Conservation (phyloP, 1,140 invertebrate genomes). For the Dinothrombium tinctorium region DNA sequence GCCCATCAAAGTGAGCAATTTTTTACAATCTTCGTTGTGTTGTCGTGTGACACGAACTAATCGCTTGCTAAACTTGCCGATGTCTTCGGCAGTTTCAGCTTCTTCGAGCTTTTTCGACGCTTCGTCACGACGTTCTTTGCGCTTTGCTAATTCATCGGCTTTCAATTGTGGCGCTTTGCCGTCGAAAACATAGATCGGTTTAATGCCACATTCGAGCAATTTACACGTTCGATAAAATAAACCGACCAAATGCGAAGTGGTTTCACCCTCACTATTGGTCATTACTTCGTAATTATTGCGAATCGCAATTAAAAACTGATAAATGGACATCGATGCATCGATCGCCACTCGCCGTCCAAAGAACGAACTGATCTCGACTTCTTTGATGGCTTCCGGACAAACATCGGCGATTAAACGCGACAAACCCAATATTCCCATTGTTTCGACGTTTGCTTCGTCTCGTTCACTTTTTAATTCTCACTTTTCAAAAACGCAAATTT, state of each 20-base stretch:
- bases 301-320: slow-evolving; percentile 97
- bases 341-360: slow-evolving; percentile 94
- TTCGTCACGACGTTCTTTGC: slow-evolving; percentile 66
- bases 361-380: slow-evolving; percentile 89
- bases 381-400: slow-evolving; percentile 70
- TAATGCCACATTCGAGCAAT: slow-evolving; percentile 89
- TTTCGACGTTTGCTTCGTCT: no score
- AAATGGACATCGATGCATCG: slow-evolving; percentile 96
- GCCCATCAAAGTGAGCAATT: slow-evolving; percentile 76
- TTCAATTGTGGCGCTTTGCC: slow-evolving; percentile 88
- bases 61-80: slow-evolving; percentile 80
- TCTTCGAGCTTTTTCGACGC: slow-evolving; percentile 74
- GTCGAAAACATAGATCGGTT: slow-evolving; percentile 98
- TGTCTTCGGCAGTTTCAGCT: slow-evolving; percentile 55
- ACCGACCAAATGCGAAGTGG: slow-evolving; percentile 31
- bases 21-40: slow-evolving; percentile 71
- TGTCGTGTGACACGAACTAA: slow-evolving; percentile 79
- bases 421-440: slow-evolving; percentile 97
- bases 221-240: slow-evolving; percentile 51
- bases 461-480: no score
- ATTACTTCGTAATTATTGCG: slow-evolving; percentile 66
- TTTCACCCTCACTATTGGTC: slow-evolving; percentile 78
- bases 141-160: slow-evolving; percentile 54
- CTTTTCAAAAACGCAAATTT: no score
- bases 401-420: slow-evolving; percentile 83